Evolutionary conservation across 2,797 vertebrate genomes (phyloP).

Genomic region (Carduelis carduelis): DNA sequence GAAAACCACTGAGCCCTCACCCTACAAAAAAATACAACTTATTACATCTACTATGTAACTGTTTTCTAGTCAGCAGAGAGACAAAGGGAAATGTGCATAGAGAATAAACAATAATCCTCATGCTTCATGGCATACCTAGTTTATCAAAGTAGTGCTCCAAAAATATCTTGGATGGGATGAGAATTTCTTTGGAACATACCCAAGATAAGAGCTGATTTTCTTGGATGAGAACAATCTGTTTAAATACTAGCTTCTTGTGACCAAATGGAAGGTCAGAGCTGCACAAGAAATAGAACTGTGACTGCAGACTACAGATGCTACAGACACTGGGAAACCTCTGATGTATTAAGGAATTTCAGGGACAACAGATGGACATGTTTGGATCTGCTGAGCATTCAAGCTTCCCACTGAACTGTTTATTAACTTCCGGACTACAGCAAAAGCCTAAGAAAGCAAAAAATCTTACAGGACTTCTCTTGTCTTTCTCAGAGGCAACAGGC

Average conservation of each 20-base stretch:
- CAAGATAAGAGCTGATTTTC: background rate
- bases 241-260: background rate
- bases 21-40: background rate
- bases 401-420: slow-evolving; percentile 21
- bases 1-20: background rate
- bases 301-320: slow-evolving; percentile 49
- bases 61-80: background rate
- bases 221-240: background rate
- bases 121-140: background rate
- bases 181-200: background rate
- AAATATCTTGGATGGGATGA: background rate
- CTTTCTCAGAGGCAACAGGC: background rate
- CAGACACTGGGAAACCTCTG: slow-evolving; percentile 49
- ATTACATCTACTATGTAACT: background rate
- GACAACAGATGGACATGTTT: slow-evolving; percentile 50
- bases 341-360: slow-evolving; percentile 42
- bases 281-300: slow-evolving; percentile 31
- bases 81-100: background rate
- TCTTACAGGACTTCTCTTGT: background rate
- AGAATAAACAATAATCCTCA: background rate
- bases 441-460: background rate
- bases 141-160: background rate
- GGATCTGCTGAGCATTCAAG: slow-evolving; percentile 18
- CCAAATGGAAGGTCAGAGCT: slow-evolving; percentile 3
- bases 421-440: background rate